A percentile compares a stretch with the other conserved stretches of the same genome.
Evolutionary conservation across 2,888 invertebrate species (phyloP).

Genomic region (Allacma fusca): DNA sequence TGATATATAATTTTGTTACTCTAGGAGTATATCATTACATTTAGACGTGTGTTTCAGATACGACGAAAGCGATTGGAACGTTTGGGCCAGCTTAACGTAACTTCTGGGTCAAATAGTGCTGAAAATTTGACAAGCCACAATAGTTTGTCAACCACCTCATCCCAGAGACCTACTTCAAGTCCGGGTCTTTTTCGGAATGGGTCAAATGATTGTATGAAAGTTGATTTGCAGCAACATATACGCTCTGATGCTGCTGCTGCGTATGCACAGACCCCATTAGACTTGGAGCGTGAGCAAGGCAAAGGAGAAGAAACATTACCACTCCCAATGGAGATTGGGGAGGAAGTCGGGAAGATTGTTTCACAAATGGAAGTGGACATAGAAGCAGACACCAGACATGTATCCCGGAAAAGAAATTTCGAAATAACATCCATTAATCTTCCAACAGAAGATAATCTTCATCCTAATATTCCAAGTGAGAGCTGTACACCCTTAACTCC

Average conservation of each 20-base stretch:
- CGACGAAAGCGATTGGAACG: constrained; percentile 78
- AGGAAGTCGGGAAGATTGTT: not conserved
- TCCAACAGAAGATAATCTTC: not conserved
- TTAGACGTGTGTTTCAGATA: constrained; percentile 68
- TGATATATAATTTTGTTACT: no score
- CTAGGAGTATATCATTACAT: no score
- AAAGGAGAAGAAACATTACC: not conserved
- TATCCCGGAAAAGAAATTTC: constrained; percentile 31
- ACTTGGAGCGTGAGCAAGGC: constrained; percentile 22
- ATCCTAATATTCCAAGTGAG: not conserved
- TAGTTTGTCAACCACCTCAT: not conserved
- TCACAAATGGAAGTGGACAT: constrained; percentile 15
- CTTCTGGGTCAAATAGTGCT: constrained; percentile 11
- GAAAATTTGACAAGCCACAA: constrained; percentile 22
- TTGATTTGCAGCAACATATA: constrained; percentile 65
- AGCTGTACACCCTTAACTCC: constrained; percentile 24
- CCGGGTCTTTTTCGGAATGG: constrained; percentile 10
- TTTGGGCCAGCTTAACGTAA: constrained; percentile 64
- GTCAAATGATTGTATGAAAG: constrained; percentile 67
- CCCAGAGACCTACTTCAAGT: constrained; percentile 23
- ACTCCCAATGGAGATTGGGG: constrained; percentile 37
- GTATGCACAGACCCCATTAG: constrained; percentile 26
- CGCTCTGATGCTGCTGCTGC: constrained; percentile 13
- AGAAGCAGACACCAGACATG: constrained; percentile 8
- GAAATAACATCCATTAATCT: not conserved